Conservation (phyloP, 1,140 invertebrate species). For the Himalopsyche phryganea region DNA sequence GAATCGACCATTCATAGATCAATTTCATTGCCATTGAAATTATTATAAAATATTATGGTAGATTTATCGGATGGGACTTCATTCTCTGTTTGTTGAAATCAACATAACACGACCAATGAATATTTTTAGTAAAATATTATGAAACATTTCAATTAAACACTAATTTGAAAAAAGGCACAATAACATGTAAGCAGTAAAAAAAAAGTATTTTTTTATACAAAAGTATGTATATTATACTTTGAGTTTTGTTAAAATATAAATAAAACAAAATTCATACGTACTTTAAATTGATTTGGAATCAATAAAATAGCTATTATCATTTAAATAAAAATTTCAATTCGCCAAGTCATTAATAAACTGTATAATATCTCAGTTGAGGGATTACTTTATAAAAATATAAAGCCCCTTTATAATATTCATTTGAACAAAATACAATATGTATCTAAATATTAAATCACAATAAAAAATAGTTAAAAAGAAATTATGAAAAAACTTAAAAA, state of each 20-base stretch:
- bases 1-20: too few species aligned
- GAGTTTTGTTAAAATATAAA: too few species aligned
- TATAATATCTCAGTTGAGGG: not conserved
- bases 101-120: too few species aligned
- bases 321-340: not conserved
- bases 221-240: too few species aligned
- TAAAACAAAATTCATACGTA: not conserved
- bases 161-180: conserved; percentile 12
- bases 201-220: not conserved
- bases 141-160: too few species aligned
- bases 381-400: not conserved
- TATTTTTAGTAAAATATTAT: too few species aligned
- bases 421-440: not conserved
- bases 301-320: not conserved
- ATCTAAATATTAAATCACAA: conserved; percentile 1
- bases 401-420: too few species aligned
- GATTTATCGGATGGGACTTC: too few species aligned
- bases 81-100: too few species aligned
- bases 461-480: not conserved
- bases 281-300: not conserved
- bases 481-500: too few species aligned
- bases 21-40: too few species aligned
- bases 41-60: too few species aligned
- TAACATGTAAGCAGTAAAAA: conserved; percentile 6
- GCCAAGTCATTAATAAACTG: not conserved